Evolutionary conservation across 1,140 invertebrate species (phyloP), one percentile per base, ranked within the genome.

Genomic region (Sitodiplosis mosellana): DNA sequence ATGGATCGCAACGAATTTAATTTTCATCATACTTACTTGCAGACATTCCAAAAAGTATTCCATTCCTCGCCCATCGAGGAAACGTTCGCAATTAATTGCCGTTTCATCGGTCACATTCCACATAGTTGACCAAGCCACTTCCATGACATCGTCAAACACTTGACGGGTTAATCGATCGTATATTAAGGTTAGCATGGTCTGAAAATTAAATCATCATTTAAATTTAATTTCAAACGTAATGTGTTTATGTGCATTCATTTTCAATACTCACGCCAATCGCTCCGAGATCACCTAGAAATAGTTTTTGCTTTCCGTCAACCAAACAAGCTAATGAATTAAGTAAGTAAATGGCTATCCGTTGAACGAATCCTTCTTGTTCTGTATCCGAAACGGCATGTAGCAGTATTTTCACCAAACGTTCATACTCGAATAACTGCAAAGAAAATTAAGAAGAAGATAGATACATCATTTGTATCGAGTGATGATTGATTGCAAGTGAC

Each of bases 31-130:
- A 54, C 65, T 57, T 68, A 84, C 81, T 64, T 76, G 71, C 33
- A 93, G 74, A 69, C 91, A 96, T 48, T 74, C 72, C 1, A 89
- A 68, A 63, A 95, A 96, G 49, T 82, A 76, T 48, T 79, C 74
- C 83, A 95, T 89, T 47, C 91, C 92, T 41, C 76, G 70, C 47
- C 77, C 77, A 55, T 87, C 77, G 33, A 95, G 71, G 69, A 96
- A 96, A 58, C 83, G 73, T 62, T 80, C 72, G 71, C 91, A 95
- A 71, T 96, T 96, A 50, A 80, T 72, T 20, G 89, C 83, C 34
- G 89, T 94, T 71, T 95, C 91, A 68, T 96, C 92, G 42, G 93
- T 98, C 42, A 96, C 89, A 69, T 98, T 97, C 87, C 85, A 90
- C 83, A 98, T 85, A 2, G 89, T 92, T 49, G 90, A 95, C 94